Conservation (phyloP, 2,113 vertebrate genomes). For the Anser cygnoides region DNA sequence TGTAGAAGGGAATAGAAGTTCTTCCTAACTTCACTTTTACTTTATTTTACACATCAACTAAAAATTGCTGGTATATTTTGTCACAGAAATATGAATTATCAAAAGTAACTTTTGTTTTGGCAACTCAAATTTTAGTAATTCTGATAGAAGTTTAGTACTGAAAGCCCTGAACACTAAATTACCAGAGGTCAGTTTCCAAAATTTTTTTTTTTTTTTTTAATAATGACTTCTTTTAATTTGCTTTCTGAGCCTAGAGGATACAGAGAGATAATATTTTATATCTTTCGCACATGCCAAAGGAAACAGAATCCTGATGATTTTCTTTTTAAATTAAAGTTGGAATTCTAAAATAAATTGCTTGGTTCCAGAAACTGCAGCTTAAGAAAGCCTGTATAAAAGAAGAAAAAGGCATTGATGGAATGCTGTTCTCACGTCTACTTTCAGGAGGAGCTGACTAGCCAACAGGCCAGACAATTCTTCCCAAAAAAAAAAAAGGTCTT, state of each 20-base stretch:
- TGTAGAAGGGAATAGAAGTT: not conserved
- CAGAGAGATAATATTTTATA: not conserved
- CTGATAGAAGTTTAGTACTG: not conserved
- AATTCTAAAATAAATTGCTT: not conserved
- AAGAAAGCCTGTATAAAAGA: not conserved
- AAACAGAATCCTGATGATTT: not conserved
- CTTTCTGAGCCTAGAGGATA: not conserved
- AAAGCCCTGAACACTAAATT: not conserved
- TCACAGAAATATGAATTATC: not conserved
- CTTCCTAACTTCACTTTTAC: not conserved
- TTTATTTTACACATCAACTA: not conserved
- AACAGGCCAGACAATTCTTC: not conserved
- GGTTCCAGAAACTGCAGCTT: not conserved
- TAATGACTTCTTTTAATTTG: not conserved
- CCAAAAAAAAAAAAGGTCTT: not conserved
- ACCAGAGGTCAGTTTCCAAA: not conserved
- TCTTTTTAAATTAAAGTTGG: not conserved
- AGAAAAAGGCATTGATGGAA: not conserved
- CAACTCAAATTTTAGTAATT: not conserved
- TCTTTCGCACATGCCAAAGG: not conserved
- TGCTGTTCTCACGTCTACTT: not conserved
- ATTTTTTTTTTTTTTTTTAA: rapidly evolving
- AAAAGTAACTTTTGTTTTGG: not conserved
- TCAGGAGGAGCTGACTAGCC: not conserved
- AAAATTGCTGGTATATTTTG: not conserved